Evolutionary conservation across 1,140 invertebrate genomes (phyloP), one percentile per base, ranked within the genome.

Genomic region (Lepidostoma basale): DNA sequence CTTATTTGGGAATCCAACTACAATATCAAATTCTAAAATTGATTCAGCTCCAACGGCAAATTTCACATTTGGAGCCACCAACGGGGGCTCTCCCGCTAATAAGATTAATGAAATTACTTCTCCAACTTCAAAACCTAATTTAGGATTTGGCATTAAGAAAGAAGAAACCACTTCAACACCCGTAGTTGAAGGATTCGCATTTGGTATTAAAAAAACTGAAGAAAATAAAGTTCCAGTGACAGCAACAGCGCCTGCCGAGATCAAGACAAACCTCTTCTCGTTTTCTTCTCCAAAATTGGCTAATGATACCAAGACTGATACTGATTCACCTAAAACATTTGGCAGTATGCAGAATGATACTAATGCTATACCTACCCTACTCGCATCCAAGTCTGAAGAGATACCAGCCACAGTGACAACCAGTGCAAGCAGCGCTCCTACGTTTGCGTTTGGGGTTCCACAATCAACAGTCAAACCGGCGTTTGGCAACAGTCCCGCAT

Each of bases 161-260:
- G 30, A 52, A 45, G 39, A 22, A 20, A 42, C 14, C 20, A 22
- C 39, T 16, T 36, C 59, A 5, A 26, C n/a, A 14, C 2, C 8
- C 16, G 45, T 40, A 23, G 5, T 39, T 16, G 26, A 28, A 39
- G 42, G 22, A 39, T 49, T 28, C 20, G 23, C 62, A 26, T 66
- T 66, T 23, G 65, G 59, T 14, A 40, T 56, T 12, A 44, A 52
- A 18, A 40, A 62, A 45, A 25, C 36, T 1, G 63, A 65, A 25
- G 44, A 28, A 20, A 33, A 72, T 36, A 59, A 72, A 6, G 30
- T 69, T 12, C n/a, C 39, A 6, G 42, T 47, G 16, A 39, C 60
- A 2, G 20, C 75, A 3, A 30, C 28, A 30, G 22, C 73, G n/a
- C 42, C 73, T 10, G 72, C 77, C 25, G 33, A 63, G 30, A 30